A percentile compares a stretch with the other conserved stretches of the same genome.
These are phyloP conservation scores for Calliphora vomitoria DNA, from an alignment of 2,888 invertebrate species.

Conservation along the genomic window DNA sequence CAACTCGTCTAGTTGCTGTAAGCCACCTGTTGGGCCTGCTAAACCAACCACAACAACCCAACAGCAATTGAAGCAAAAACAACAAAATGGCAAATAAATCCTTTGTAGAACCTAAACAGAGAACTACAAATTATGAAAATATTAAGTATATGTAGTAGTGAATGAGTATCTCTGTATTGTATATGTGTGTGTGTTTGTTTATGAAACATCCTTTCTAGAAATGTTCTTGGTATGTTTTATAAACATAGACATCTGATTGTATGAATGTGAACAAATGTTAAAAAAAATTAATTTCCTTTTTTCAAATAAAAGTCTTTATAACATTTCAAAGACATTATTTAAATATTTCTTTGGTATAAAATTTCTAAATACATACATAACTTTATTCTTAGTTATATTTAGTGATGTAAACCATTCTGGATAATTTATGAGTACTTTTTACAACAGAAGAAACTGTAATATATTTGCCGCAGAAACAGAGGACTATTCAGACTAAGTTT, in stretches of 20 bases:
- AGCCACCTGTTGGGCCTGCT: conserved; percentile 57
- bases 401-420: background rate
- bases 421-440: no score
- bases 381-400: background rate
- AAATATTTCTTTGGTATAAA: conserved; percentile 17
- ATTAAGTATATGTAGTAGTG: background rate
- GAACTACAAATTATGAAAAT: conserved; percentile 36
- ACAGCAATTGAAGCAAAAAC: background rate
- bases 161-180: background rate
- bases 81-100: conserved; percentile 49
- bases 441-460: no score
- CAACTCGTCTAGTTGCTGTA: conserved; percentile 26
- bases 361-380: background rate
- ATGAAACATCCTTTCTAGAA: background rate
- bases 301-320: background rate
- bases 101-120: conserved; percentile 21
- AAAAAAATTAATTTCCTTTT: conserved; percentile 54
- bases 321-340: background rate
- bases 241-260: background rate
- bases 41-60: conserved; percentile 20
- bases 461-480: no score
- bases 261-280: conserved; percentile 44
- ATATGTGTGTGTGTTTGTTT: background rate
- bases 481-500: no score
- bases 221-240: background rate